A percentile compares a stretch with the other conserved stretches of the same genome.
Conservation (phyloP, 1,140 invertebrate species). For the Megathymus violae region DNA sequence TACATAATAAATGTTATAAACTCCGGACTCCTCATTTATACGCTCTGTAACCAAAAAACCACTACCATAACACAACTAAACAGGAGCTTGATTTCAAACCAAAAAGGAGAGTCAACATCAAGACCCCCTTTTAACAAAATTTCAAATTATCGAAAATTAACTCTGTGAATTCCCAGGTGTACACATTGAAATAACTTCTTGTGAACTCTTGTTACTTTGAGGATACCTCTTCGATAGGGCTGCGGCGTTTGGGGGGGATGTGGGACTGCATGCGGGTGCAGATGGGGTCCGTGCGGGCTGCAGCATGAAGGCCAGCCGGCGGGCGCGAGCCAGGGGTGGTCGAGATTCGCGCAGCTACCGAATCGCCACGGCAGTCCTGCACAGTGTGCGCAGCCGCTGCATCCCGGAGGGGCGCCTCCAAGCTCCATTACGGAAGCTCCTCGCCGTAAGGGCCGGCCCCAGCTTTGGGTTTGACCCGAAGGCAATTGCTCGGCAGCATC, state of each 20-base stretch:
- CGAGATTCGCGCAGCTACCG: slow-evolving; percentile 87
- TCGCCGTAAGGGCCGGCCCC: slow-evolving; percentile 63
- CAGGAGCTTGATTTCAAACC: no score
- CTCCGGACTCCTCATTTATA: no score
- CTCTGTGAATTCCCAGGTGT: no score
- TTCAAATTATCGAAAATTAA: no score
- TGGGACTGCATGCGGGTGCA: slow-evolving; percentile 71
- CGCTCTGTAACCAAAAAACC: no score
- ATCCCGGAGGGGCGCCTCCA: slow-evolving; percentile 84
- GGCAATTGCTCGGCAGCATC: slow-evolving; percentile 31
- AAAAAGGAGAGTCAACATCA: no score
- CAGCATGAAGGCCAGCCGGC: slow-evolving; percentile 83
- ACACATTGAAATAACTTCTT: no score
- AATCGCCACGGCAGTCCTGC: slow-evolving; percentile 79
- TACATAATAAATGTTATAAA: no score
- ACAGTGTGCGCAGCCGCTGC: slow-evolving; percentile 82
- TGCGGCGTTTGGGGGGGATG: slow-evolving; percentile 81
- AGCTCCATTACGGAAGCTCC: slow-evolving; percentile 72
- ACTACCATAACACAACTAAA: no score
- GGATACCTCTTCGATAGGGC: slow-evolving; percentile 71
- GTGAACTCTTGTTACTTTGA: no score
- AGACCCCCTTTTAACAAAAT: no score
- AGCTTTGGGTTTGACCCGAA: slow-evolving; percentile 41
- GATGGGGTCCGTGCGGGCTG: slow-evolving; percentile 55
- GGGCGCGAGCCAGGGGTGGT: slow-evolving; percentile 77